These are phyloP conservation scores for Teleiodes luculella DNA, from an alignment of 2,888 invertebrate species.

Conservation along the genomic window DNA sequence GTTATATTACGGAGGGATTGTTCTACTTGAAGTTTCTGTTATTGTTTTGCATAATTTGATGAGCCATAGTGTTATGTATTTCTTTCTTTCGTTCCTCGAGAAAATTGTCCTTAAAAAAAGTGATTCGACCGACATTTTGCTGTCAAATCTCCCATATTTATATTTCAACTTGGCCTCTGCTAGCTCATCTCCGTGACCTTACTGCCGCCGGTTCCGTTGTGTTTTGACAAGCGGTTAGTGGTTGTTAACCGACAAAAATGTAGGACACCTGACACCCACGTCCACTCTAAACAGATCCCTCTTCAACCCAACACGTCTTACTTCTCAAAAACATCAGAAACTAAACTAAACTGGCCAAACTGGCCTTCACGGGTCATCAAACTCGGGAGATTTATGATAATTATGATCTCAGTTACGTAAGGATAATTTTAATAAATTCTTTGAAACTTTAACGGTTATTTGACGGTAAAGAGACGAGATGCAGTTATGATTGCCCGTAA, in stretches of 20 bases:
- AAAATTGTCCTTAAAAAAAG: too few species aligned
- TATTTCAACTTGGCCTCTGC: background rate
- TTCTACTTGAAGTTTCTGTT: too few species aligned
- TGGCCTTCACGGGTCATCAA: slow-evolving; percentile 12
- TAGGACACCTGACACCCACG: slow-evolving; percentile 47
- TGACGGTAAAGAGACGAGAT: background rate
- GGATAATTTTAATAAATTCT: slow-evolving; percentile 16
- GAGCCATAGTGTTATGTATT: too few species aligned
- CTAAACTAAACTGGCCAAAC: background rate
- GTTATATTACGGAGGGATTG: too few species aligned
- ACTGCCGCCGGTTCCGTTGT: slow-evolving; percentile 48
- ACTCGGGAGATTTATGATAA: slow-evolving; percentile 15
- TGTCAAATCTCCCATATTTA: background rate
- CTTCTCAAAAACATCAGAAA: background rate
- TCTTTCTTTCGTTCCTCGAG: too few species aligned
- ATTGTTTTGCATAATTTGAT: too few species aligned
- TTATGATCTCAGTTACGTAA: slow-evolving; percentile 23
- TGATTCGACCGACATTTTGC: too few species aligned
- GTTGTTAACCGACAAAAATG: slow-evolving; percentile 43
- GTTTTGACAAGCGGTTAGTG: slow-evolving; percentile 58
- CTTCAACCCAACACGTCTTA: background rate
- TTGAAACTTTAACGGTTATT: slow-evolving; percentile 1
- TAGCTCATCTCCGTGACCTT: slow-evolving; percentile 37
- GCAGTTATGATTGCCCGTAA: slow-evolving; percentile 2
- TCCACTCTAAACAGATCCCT: background rate